These are phyloP conservation scores for Nautilus pompilius DNA, from an alignment of 1,140 invertebrate genomes.

Conservation along the genomic window DNA sequence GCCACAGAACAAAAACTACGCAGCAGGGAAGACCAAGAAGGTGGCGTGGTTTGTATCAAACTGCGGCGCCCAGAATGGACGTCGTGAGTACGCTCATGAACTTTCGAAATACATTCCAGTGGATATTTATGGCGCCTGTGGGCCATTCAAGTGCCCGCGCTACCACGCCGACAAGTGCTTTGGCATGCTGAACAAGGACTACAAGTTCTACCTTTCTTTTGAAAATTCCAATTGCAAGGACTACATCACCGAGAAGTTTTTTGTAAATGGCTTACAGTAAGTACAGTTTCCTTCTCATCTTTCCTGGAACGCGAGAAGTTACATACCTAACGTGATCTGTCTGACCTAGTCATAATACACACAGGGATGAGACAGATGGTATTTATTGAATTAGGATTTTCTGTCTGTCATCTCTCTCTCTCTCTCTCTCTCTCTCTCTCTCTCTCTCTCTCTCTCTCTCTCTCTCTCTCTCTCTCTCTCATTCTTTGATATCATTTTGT, in stretches of 20 bases:
- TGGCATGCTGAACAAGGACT: constrained; percentile 82
- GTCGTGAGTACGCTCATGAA: constrained; percentile 19
- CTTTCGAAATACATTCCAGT: constrained; percentile 67
- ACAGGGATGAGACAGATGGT: background rate
- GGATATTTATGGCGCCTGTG: constrained; percentile 90
- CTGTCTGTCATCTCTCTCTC: background rate
- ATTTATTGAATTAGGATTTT: background rate
- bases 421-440: background rate
- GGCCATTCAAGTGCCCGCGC: constrained; percentile 55
- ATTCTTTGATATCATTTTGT: no score
- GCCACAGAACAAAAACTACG: constrained; percentile 42
- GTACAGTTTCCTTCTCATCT: constrained; percentile 12
- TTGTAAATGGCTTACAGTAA: constrained; percentile 32
- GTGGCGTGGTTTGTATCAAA: constrained; percentile 98
- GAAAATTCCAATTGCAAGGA: constrained; percentile 54
- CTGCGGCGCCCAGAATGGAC: constrained; percentile 74
- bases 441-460: background rate
- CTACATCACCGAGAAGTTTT: constrained; percentile 59
- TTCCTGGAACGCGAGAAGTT: no score
- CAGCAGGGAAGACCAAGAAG: constrained; percentile 46
- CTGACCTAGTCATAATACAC: background rate
- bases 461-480: background rate
- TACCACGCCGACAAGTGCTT: constrained; percentile 67
- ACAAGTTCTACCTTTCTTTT: constrained; percentile 96
- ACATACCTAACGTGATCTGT: background rate